phyloP scores from a whole-genome alignment of 2,888 invertebrate genomes.

The Caenorhabditis japonica region DNA sequence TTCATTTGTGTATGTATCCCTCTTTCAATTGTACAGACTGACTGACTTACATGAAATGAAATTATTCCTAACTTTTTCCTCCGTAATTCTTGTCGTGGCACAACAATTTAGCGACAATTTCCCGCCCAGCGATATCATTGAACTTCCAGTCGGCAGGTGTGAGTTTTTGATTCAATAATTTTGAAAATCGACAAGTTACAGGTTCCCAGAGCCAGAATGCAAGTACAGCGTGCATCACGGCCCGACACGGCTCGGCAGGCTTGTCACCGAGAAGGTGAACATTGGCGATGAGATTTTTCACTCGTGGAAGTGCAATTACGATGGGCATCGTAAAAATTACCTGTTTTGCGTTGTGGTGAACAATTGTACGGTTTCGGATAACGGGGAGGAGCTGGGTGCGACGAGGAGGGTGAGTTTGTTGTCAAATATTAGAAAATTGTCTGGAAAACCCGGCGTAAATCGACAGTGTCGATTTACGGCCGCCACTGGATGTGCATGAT shows the following conservation, averaged over 20 bases:
- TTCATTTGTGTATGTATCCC: constrained; percentile 1
- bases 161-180: constrained; percentile 4
- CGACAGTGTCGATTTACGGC: no score
- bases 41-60: no score
- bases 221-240: constrained; percentile 67
- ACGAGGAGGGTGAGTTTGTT: constrained; percentile 15
- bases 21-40: neutral
- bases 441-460: no score
- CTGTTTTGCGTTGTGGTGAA: constrained; percentile 76
- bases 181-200: constrained; percentile 14
- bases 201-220: constrained; percentile 72
- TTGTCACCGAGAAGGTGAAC: constrained; percentile 49
- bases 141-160: constrained; percentile 71
- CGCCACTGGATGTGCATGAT: no score
- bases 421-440: neutral
- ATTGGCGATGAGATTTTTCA: constrained; percentile 60
- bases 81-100: neutral
- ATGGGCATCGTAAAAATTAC: constrained; percentile 47
- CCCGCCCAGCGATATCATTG: constrained; percentile 64
- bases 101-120: constrained; percentile 39
- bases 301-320: constrained; percentile 71
- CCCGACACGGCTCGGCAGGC: constrained; percentile 18
- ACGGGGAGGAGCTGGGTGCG: constrained; percentile 22
- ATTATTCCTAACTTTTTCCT: neutral
- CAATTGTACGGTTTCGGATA: constrained; percentile 72